A percentile compares a stretch with the other conserved stretches of the same genome.
These are phyloP conservation scores for Sebastes vulpes DNA, from an alignment of 2,797 vertebrate genomes.

Conservation along the genomic window DNA sequence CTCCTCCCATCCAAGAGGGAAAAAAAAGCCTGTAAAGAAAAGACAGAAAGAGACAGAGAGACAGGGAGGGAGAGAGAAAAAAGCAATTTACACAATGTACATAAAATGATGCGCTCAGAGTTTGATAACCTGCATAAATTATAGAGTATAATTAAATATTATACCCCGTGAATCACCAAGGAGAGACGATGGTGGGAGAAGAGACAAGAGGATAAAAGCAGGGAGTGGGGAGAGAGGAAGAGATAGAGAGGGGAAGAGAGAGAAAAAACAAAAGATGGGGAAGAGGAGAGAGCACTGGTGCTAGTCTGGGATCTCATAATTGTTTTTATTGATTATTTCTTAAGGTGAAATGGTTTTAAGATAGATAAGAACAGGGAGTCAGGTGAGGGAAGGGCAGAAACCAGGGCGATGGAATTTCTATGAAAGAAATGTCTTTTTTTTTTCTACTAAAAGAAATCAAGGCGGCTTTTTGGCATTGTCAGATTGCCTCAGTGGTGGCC, in stretches of 20 bases:
- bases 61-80: constrained; percentile 71
- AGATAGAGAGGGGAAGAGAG: constrained; percentile 14
- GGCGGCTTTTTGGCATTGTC: constrained; percentile 78
- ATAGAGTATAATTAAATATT: constrained; percentile 90
- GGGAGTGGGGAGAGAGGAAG: constrained; percentile 33
- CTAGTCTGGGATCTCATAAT: constrained; percentile 80
- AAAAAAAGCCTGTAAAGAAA: constrained; percentile 65
- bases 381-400: constrained; percentile 60
- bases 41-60: constrained; percentile 67
- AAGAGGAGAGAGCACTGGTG: constrained; percentile 45
- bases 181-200: constrained; percentile 76
- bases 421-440: constrained; percentile 20
- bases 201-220: constrained; percentile 68
- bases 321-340: constrained; percentile 90
- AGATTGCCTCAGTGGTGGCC: constrained; percentile 83
- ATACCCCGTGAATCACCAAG: constrained; percentile 85
- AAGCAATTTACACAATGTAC: constrained; percentile 91
- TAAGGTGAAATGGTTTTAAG: constrained; percentile 87
- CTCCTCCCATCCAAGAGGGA: constrained; percentile 71
- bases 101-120: constrained; percentile 90
- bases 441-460: constrained; percentile 53
- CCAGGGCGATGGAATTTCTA: constrained; percentile 41
- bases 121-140: constrained; percentile 92
- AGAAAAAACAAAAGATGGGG: constrained; percentile 49
- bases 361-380: constrained; percentile 75